Evolutionary conservation across 2,797 vertebrate species (phyloP).

Genomic region (Todus mexicanus): DNA sequence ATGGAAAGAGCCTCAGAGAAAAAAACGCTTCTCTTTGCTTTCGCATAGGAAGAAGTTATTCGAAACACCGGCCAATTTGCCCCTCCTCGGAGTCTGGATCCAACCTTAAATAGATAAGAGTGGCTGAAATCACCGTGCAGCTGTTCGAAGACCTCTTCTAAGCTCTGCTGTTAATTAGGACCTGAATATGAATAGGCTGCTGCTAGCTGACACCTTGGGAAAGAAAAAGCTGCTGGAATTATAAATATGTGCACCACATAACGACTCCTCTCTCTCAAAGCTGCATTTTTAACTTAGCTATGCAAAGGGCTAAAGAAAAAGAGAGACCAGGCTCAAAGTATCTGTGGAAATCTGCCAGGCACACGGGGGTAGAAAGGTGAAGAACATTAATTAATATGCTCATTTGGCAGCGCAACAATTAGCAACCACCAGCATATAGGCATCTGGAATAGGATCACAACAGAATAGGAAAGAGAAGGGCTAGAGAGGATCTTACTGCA

Average conservation of each 20-base stretch:
- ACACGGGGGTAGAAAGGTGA: neutral
- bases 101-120: neutral
- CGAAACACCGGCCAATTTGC: neutral
- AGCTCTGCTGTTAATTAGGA: neutral
- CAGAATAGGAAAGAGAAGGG: neutral
- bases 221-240: neutral
- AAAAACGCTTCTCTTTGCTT: neutral
- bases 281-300: neutral
- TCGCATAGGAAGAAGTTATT: neutral
- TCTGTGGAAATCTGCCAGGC: neutral
- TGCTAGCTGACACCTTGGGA: neutral
- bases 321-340: neutral
- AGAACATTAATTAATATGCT: neutral
- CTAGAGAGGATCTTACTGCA: neutral
- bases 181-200: neutral
- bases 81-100: neutral
- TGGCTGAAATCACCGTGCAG: neutral
- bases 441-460: neutral
- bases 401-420: neutral
- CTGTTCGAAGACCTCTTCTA: neutral
- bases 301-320: neutral
- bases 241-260: neutral
- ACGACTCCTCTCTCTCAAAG: neutral
- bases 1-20: neutral
- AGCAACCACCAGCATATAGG: neutral